These are phyloP conservation scores for Daktulosphaira vitifoliae DNA, from an alignment of 1,140 invertebrate genomes.

Conservation along the genomic window DNA sequence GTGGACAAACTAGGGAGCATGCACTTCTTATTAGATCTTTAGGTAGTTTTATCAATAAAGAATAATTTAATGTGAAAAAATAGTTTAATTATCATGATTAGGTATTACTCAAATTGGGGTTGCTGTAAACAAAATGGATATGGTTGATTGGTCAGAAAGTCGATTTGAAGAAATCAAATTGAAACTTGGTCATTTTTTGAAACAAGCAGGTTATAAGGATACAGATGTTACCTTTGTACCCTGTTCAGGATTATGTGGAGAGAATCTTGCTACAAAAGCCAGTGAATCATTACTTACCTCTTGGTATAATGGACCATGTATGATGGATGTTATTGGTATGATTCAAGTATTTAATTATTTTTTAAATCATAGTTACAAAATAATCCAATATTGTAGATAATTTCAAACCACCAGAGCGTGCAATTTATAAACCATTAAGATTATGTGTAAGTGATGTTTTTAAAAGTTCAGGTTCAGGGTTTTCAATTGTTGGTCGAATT, in stretches of 20 bases:
- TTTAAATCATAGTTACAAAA: no score
- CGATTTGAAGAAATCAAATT: conserved; percentile 78
- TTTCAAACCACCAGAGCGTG: conserved; percentile 72
- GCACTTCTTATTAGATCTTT: conserved; percentile 85
- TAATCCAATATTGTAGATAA: conserved; percentile 57
- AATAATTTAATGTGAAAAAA: neutral
- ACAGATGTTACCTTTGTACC: conserved; percentile 84
- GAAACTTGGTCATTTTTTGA: conserved; percentile 81
- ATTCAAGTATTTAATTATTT: no score
- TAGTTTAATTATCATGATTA: conserved; percentile 42
- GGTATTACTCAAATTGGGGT: conserved; percentile 76
- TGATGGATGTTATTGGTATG: conserved; percentile 55
- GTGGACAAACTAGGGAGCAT: conserved; percentile 97
- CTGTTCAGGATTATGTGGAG: conserved; percentile 88
- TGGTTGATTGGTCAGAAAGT: conserved; percentile 65
- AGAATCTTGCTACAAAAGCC: conserved; percentile 72
- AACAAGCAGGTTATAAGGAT: conserved; percentile 90
- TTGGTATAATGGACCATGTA: conserved; percentile 82
- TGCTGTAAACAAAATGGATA: conserved; percentile 79
- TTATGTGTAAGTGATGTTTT: conserved; percentile 90
- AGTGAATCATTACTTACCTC: conserved; percentile 55
- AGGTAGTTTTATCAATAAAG: conserved; percentile 53
- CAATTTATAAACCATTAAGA: conserved; percentile 82
- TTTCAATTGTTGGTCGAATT: conserved; percentile 80
- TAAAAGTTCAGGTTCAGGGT: conserved; percentile 79